These are phyloP conservation scores for Eudasyphora cyanicolor DNA, from an alignment of 2,888 invertebrate genomes.

Conservation along the genomic window DNA sequence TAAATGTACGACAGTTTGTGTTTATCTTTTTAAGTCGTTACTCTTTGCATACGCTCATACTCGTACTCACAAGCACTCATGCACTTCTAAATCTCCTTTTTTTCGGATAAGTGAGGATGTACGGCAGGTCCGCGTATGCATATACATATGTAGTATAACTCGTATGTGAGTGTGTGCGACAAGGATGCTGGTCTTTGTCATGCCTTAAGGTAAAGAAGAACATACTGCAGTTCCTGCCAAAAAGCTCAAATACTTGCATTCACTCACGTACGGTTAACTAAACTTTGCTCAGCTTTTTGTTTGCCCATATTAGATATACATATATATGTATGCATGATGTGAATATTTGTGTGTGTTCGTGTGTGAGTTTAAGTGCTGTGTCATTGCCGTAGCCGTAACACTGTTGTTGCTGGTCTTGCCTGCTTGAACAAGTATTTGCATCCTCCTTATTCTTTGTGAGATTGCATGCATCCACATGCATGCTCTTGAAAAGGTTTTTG, in stretches of 20 bases:
- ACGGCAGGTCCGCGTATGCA: slow-evolving; percentile 13
- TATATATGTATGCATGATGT: neutral
- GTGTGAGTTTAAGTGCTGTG: neutral
- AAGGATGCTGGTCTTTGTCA: slow-evolving; percentile 5
- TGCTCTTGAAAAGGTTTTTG: slow-evolving; percentile 17
- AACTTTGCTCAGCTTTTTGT: slow-evolving; percentile 14
- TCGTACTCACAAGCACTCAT: neutral
- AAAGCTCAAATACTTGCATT: slow-evolving; percentile 42
- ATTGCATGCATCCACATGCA: neutral
- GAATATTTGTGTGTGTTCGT: neutral
- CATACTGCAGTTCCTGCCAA: slow-evolving; percentile 17
- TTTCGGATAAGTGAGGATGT: neutral
- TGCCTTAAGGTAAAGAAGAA: slow-evolving; percentile 40
- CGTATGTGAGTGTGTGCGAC: neutral
- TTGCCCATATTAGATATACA: neutral
- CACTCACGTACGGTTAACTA: slow-evolving; percentile 41
- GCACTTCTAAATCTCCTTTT: slow-evolving; percentile 45
- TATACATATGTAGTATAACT: neutral
- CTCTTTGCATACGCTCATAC: neutral
- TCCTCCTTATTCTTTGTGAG: slow-evolving; percentile 1
- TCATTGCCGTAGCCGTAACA: slow-evolving; percentile 16
- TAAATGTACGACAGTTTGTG: neutral
- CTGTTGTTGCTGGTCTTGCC: neutral
- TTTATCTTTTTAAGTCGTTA: slow-evolving; percentile 45
- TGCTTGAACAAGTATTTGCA: slow-evolving; percentile 20